Conservation (phyloP, 1,140 invertebrate species). For the Probaryconus sp. region DNA sequence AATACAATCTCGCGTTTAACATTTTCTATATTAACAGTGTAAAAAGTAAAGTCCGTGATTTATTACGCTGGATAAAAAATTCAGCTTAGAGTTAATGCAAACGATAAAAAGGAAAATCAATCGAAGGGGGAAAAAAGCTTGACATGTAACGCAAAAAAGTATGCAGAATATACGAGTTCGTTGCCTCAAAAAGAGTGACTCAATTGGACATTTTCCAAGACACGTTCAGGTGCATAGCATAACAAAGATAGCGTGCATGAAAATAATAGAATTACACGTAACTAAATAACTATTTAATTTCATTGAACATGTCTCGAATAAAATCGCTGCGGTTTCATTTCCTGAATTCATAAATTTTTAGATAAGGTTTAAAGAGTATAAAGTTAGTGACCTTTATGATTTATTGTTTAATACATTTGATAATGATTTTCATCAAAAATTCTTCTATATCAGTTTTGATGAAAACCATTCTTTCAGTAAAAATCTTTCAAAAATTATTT, state of each 20-base stretch:
- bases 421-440: too few species aligned
- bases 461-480: too few species aligned
- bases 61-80: background rate
- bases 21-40: background rate
- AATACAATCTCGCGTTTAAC: background rate
- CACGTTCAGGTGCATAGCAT: conserved; percentile 31
- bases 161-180: conserved; percentile 41
- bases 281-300: conserved; percentile 20
- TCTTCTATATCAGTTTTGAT: too few species aligned
- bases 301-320: conserved; percentile 19
- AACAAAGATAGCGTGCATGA: conserved; percentile 24
- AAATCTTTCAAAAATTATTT: too few species aligned
- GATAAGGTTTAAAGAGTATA: too few species aligned
- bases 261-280: conserved; percentile 31
- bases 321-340: too few species aligned
- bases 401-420: too few species aligned
- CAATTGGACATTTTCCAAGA: conserved; percentile 58
- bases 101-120: background rate
- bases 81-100: background rate
- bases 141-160: conserved; percentile 12
- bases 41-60: background rate
- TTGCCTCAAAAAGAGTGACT: conserved; percentile 39
- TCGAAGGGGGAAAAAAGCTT: conserved; percentile 2
- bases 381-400: too few species aligned
- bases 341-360: too few species aligned